Evolutionary conservation across 2,888 invertebrate genomes (phyloP).

Genomic region (Leistus spinibarbis): DNA sequence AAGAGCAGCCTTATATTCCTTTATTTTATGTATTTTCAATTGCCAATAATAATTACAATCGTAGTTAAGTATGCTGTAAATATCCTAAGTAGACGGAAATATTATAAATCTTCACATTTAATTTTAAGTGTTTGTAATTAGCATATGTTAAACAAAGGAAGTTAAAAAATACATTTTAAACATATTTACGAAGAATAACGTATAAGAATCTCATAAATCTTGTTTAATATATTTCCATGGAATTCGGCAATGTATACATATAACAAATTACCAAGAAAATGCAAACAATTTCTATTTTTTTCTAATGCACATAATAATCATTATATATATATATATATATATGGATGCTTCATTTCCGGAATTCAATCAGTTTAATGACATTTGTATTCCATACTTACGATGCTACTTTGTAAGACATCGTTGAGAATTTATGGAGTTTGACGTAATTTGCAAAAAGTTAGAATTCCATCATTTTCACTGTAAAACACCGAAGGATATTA

Average conservation of each 20-base stretch:
- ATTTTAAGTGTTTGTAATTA: neutral
- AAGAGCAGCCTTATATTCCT: no score
- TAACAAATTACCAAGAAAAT: slow-evolving; percentile 5
- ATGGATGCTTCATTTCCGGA: slow-evolving; percentile 16
- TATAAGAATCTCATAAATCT: neutral
- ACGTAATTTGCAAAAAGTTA: neutral
- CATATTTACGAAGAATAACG: neutral
- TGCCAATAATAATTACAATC: no score
- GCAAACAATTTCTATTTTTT: neutral
- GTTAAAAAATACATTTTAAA: neutral
- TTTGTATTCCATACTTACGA: neutral
- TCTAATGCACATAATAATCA: neutral
- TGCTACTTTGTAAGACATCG: neutral
- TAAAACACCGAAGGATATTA: neutral
- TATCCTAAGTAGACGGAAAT: no score
- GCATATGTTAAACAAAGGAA: neutral
- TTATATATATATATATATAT: no score
- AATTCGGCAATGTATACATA: neutral
- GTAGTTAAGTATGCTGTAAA: no score
- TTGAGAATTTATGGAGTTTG: neutral
- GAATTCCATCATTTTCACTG: neutral
- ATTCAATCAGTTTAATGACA: slow-evolving; percentile 15
- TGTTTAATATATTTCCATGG: neutral
- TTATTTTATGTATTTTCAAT: no score
- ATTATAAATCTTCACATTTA: no score